Conservation (phyloP, 1,140 invertebrate species). For the Brachionus sp. region DNA sequence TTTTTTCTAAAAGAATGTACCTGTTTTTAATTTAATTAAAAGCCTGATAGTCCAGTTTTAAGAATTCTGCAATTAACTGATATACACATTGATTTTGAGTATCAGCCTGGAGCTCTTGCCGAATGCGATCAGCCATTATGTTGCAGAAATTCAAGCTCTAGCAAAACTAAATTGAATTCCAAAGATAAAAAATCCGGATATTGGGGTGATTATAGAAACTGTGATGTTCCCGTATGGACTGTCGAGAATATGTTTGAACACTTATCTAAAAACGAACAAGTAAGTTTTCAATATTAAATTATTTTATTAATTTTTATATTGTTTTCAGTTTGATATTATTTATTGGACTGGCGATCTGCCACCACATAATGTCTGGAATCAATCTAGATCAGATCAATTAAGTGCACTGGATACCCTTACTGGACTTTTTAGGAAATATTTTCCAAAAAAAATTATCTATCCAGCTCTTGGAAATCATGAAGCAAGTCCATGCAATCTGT, state of each 20-base stretch:
- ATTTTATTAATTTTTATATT: background rate
- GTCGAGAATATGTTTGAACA: slow-evolving; percentile 59
- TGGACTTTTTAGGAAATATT: slow-evolving; percentile 67
- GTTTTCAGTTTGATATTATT: slow-evolving; percentile 71
- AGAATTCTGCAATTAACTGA: slow-evolving; percentile 38
- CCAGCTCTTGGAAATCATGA: slow-evolving; percentile 93
- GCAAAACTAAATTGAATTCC: slow-evolving; percentile 47
- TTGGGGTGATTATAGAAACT: slow-evolving; percentile 60
- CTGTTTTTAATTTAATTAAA: background rate
- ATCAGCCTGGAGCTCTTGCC: slow-evolving; percentile 57
- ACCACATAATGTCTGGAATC: slow-evolving; percentile 95
- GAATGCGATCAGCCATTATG: slow-evolving; percentile 2
- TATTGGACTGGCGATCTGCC: slow-evolving; percentile 97
- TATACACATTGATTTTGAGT: slow-evolving; percentile 44
- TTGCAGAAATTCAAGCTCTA: slow-evolving; percentile 20
- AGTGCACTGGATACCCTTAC: slow-evolving; percentile 77
- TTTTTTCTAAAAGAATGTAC: background rate
- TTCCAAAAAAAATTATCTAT: slow-evolving; percentile 85
- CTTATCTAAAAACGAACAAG: slow-evolving; percentile 51
- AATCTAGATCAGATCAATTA: slow-evolving; percentile 81
- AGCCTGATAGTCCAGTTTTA: background rate
- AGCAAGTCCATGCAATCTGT: slow-evolving; percentile 53
- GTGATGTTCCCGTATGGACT: slow-evolving; percentile 60
- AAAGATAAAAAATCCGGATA: slow-evolving; percentile 47
- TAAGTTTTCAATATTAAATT: background rate